Percentiles rank a stretch among this genome's conserved stretches.
These are phyloP conservation scores for Tretioscincus oriximinensis DNA, from an alignment of 2,113 vertebrate species.

Conservation along the genomic window DNA sequence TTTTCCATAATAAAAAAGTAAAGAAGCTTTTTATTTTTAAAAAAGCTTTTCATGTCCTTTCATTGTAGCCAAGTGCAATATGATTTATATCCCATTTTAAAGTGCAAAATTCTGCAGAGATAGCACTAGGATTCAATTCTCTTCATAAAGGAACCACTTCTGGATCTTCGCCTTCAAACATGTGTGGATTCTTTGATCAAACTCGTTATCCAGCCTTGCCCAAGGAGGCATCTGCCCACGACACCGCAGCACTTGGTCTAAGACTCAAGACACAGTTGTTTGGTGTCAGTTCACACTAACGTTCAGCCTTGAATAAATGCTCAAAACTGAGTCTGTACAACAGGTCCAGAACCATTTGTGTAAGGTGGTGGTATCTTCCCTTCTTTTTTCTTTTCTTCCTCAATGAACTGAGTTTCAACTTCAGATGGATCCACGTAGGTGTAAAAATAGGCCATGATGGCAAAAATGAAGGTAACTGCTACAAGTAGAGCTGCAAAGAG, in stretches of 20 bases:
- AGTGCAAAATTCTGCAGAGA: constrained; percentile 57
- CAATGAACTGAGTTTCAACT: constrained; percentile 82
- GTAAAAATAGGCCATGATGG: constrained; percentile 90
- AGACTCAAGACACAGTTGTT: neutral
- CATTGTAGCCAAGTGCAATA: constrained; percentile 41
- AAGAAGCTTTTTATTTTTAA: constrained; percentile 58
- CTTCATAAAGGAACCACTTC: constrained; percentile 21
- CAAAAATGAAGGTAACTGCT: constrained; percentile 86
- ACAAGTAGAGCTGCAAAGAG: constrained; percentile 88
- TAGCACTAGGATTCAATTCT: constrained; percentile 25
- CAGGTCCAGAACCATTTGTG: constrained; percentile 16
- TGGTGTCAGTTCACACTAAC: constrained; percentile 14
- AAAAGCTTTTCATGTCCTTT: constrained; percentile 36
- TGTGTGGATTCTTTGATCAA: constrained; percentile 13
- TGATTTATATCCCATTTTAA: constrained; percentile 41
- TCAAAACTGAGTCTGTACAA: constrained; percentile 72
- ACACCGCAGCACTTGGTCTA: constrained; percentile 7
- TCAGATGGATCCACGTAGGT: constrained; percentile 86
- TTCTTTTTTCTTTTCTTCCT: constrained; percentile 59
- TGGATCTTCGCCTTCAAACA: constrained; percentile 28
- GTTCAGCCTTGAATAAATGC: constrained; percentile 1
- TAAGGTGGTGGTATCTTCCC: neutral
- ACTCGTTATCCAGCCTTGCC: constrained; percentile 1
- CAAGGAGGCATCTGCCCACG: neutral
- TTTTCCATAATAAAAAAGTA: constrained; percentile 46